phyloP scores from a whole-genome alignment of 2,113 vertebrate genomes.

The Regulus satrapa region DNA sequence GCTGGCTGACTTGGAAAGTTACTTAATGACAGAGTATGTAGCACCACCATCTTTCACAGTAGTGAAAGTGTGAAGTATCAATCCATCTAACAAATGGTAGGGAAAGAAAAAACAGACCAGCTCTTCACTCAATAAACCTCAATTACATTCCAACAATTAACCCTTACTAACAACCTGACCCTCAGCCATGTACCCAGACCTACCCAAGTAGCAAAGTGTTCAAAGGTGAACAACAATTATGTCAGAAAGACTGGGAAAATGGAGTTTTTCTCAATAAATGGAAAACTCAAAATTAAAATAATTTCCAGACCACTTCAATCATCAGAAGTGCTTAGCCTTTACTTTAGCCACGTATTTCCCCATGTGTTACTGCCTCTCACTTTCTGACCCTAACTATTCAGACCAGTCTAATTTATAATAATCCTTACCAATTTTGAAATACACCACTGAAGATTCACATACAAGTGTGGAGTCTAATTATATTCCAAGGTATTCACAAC shows the following conservation, averaged over 20 bases:
- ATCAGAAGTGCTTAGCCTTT: not conserved
- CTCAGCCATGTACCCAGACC: fast-evolving
- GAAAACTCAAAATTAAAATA: not conserved
- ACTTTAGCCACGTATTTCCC: not conserved
- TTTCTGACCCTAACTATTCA: not conserved
- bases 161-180: not conserved
- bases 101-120: not conserved
- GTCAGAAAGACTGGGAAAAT: not conserved
- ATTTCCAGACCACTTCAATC: not conserved
- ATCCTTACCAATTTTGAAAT: not conserved
- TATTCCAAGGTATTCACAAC: not conserved
- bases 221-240: not conserved
- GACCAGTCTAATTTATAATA: not conserved
- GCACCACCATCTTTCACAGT: not conserved
- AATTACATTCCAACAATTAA: not conserved
- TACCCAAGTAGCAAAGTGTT: not conserved
- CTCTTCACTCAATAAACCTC: not conserved
- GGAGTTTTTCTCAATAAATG: not conserved
- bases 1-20: not conserved
- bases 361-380: not conserved
- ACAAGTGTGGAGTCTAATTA: not conserved
- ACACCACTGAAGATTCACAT: not conserved
- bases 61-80: not conserved
- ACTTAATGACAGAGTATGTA: not conserved
- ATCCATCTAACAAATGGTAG: not conserved